These are phyloP conservation scores for Drosophila cognata DNA, from an alignment of 2,888 invertebrate species.

Conservation along the genomic window DNA sequence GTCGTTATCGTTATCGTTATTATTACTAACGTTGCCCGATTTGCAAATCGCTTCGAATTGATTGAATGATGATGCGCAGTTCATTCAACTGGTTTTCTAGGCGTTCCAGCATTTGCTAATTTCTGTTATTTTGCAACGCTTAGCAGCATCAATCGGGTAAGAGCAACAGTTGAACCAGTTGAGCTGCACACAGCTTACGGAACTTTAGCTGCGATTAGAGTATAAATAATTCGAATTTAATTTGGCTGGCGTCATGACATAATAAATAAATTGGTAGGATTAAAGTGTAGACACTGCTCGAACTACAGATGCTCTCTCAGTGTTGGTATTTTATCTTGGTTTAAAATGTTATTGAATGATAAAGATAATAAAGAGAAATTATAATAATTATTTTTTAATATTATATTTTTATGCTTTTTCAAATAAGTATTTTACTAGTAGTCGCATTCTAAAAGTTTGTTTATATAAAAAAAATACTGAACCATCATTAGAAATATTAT, in stretches of 20 bases:
- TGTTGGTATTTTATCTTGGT: not conserved
- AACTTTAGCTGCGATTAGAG: not conserved
- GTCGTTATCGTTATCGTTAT: slow-evolving; percentile 47
- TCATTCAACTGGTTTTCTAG: slow-evolving; percentile 48
- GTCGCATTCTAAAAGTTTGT: not conserved
- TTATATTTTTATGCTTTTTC: not conserved
- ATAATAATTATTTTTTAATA: not conserved
- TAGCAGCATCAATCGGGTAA: slow-evolving; percentile 6
- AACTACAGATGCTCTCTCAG: slow-evolving; percentile 7
- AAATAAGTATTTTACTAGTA: not conserved
- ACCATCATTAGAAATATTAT: slow-evolving; percentile 18
- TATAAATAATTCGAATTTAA: not conserved
- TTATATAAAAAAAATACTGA: not conserved
- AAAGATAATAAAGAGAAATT: not conserved
- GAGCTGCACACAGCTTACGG: not conserved
- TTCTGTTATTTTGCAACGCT: slow-evolving; percentile 6
- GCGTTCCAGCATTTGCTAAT: slow-evolving; percentile 16
- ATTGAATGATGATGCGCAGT: slow-evolving; percentile 27
- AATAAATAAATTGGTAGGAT: not conserved
- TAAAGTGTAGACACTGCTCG: not conserved
- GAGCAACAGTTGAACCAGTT: slow-evolving; percentile 16
- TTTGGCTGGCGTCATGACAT: slow-evolving; percentile 8
- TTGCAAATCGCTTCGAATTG: slow-evolving; percentile 34
- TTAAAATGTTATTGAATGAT: not conserved
- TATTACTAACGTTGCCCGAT: slow-evolving; percentile 16